Evolutionary conservation across 2,888 invertebrate genomes (phyloP), one percentile per base, ranked within the genome.

Genomic region (Nephrotoma guestfalica): DNA sequence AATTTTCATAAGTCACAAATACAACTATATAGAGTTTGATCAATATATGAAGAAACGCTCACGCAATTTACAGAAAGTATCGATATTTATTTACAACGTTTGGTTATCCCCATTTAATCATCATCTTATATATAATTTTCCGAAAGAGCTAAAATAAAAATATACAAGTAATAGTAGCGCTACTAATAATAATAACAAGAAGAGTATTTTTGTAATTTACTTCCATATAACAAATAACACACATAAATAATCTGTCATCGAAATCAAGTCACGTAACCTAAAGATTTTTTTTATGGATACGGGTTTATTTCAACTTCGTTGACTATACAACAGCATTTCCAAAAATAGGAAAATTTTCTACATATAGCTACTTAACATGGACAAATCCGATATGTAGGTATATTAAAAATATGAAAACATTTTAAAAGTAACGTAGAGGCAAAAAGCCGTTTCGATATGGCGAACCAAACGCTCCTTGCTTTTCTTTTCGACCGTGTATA

Each of bases 241-340:
- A 83, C 40, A 83, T 57, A 83, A 41, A 83, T 83, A 85, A 85
- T 85, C 85, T 85, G 85, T 85, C 85, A 85, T 42, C 85, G n/a
- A 85, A 85, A 85, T 85, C 85, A 85, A 85, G 85, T 85, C 85
- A 85, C 85, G 85, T 85, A 85, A 85, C 6, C 42, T 11, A 41
- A 41, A 83, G 83, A 83, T 57, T 57, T 57, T 57, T 57, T 57
- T 30, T 30, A 2, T 30, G 30, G 2, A 30, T 30, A 30, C 30
- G 30, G 30, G 43, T 57, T n/a, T 51, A 13, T 51, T 51, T 51
- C 47, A 57, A 57, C 51, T 57, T 57, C 51, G 51, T 15, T 57
- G 51, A 57, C 51, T 57, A 30, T 30, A 3, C 13, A 47, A 47
- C 47, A 51, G 30, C 51, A 51, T 9, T 51, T 47, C 51, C 51